Evolutionary conservation across 2,113 vertebrate genomes (phyloP).

Genomic region (Atractosteus spatula): DNA sequence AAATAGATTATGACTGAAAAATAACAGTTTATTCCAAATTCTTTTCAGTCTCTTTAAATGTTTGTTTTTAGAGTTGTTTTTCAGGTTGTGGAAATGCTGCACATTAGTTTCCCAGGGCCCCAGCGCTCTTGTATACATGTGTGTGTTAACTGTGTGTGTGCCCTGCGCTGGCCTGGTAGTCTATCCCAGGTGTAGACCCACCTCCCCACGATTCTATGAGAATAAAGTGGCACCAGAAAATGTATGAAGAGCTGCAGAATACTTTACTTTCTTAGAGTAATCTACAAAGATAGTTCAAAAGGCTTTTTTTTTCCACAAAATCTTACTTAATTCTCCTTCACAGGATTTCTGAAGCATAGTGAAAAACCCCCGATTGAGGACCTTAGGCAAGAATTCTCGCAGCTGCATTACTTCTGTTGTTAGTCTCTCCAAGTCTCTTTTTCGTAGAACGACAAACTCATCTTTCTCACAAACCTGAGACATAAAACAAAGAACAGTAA

Average conservation of each 20-base stretch:
- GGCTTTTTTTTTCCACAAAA: neutral
- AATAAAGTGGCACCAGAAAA: no score
- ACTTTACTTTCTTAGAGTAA: no score
- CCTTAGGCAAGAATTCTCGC: slow-evolving; percentile 80
- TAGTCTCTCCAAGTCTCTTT: slow-evolving; percentile 80
- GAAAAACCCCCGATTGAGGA: slow-evolving; percentile 71
- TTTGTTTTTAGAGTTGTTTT: no score
- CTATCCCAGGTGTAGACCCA: neutral
- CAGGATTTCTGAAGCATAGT: slow-evolving; percentile 68
- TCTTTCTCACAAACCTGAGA: slow-evolving; percentile 38
- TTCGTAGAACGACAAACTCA: slow-evolving; percentile 74
- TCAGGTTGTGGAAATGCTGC: no score
- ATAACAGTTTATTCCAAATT: no score
- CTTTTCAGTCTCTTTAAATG: no score
- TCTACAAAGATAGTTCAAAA: neutral
- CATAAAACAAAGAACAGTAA: neutral
- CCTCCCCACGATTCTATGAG: no score
- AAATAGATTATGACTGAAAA: no score
- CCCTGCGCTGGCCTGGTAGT: neutral
- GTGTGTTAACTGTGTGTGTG: fast-evolving
- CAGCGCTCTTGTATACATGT: neutral
- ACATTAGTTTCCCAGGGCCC: no score
- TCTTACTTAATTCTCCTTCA: slow-evolving; percentile 70
- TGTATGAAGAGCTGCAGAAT: no score
- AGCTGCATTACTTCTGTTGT: slow-evolving; percentile 93